Conservation (phyloP, 1,140 invertebrate genomes). For the Coelopa frigida region DNA sequence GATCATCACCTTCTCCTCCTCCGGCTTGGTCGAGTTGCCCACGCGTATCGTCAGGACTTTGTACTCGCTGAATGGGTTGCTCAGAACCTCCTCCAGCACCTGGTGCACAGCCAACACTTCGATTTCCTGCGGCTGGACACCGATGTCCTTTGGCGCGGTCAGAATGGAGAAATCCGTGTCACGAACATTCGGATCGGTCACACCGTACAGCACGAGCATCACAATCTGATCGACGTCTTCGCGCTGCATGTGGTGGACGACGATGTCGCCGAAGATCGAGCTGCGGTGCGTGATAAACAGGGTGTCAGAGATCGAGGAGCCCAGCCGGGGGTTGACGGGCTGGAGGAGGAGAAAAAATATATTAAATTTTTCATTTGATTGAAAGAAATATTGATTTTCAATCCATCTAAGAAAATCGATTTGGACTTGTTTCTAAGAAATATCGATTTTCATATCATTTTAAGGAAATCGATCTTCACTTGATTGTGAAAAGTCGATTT, state of each 20-base stretch:
- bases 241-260: neutral
- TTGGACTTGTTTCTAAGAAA: too few relatives aligned
- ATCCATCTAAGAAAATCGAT: too few relatives aligned
- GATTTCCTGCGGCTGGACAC: neutral
- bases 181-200: neutral
- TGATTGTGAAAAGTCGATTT: too few relatives aligned
- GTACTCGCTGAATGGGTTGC: slow-evolving; percentile 21
- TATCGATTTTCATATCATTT: too few relatives aligned
- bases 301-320: slow-evolving; percentile 4
- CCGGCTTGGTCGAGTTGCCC: slow-evolving; percentile 22
- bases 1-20: slow-evolving; percentile 20
- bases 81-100: slow-evolving; percentile 26
- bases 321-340: slow-evolving; percentile 7
- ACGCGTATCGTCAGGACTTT: slow-evolving; percentile 31
- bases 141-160: neutral
- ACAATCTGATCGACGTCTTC: slow-evolving; percentile 7
- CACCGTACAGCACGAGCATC: neutral
- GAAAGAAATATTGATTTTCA: neutral
- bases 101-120: neutral
- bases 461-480: too few relatives aligned
- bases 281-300: slow-evolving; percentile 12
- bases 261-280: slow-evolving; percentile 11
- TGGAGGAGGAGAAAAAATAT: too few relatives aligned
- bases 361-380: neutral
- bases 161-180: neutral